Conservation (phyloP, 2,888 invertebrate species). For the Empis stercorea region DNA sequence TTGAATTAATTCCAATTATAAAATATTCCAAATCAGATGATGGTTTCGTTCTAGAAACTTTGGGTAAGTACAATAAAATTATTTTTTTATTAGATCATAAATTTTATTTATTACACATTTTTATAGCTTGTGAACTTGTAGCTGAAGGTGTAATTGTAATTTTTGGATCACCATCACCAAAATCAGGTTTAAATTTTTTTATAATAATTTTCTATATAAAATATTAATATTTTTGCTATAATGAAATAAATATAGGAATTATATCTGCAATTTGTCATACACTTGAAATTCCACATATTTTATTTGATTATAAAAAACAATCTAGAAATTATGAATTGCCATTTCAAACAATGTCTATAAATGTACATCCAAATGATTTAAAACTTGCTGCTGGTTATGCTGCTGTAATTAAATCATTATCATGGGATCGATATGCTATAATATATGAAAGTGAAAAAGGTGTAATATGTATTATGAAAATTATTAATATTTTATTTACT, state of each 20-base stretch:
- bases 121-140: constrained; percentile 12
- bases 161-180: constrained; percentile 45
- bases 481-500: no score
- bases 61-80: constrained; percentile 23
- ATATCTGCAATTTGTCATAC: constrained; percentile 45
- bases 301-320: constrained; percentile 46
- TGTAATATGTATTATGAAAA: no score
- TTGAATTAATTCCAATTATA: constrained; percentile 27
- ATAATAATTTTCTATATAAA: not conserved
- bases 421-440: constrained; percentile 69
- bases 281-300: constrained; percentile 49
- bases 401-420: constrained; percentile 56
- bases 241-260: constrained; percentile 20
- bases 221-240: not conserved
- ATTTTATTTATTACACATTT: not conserved
- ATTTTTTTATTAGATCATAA: not conserved
- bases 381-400: constrained; percentile 56
- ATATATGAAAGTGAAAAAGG: constrained; percentile 75
- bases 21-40: constrained; percentile 20
- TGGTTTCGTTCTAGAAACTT: constrained; percentile 31
- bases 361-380: constrained; percentile 55
- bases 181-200: constrained; percentile 17
- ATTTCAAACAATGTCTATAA: constrained; percentile 46
- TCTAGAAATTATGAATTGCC: constrained; percentile 29
- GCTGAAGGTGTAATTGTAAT: constrained; percentile 38